These are phyloP conservation scores for Rhabdomys dilectus DNA, from an alignment of 2,113 vertebrate genomes.

Conservation along the genomic window DNA sequence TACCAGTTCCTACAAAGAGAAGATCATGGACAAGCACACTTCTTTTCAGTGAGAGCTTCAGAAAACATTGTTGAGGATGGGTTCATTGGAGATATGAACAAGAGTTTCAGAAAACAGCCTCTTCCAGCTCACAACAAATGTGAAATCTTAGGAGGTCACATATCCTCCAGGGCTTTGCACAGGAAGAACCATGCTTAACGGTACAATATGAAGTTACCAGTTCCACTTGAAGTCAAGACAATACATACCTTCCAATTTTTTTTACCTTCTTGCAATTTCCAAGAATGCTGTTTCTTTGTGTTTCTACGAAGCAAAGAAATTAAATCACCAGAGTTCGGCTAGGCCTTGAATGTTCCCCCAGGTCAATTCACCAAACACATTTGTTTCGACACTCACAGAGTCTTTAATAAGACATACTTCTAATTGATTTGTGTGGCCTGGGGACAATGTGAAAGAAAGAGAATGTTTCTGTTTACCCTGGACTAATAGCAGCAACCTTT, in stretches of 20 bases:
- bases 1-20: not conserved
- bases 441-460: not conserved
- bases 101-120: not conserved
- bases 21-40: not conserved
- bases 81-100: not conserved
- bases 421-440: not conserved
- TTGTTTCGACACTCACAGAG: not conserved
- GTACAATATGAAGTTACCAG: not conserved
- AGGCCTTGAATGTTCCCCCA: not conserved
- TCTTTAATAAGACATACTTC: not conserved
- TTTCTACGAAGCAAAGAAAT: not conserved
- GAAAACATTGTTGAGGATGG: not conserved
- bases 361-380: not conserved
- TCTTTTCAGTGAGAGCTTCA: not conserved
- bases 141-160: not conserved
- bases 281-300: not conserved
- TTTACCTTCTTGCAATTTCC: not conserved
- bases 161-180: not conserved
- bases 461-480: constrained; percentile 33
- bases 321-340: not conserved
- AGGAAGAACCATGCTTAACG: not conserved
- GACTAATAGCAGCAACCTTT: constrained; percentile 2
- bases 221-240: not conserved
- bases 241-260: not conserved
- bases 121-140: not conserved